Percentiles rank a stretch among this genome's conserved stretches.
phyloP scores from a whole-genome alignment of 2,113 vertebrate genomes.

The Albula glossodonta region DNA sequence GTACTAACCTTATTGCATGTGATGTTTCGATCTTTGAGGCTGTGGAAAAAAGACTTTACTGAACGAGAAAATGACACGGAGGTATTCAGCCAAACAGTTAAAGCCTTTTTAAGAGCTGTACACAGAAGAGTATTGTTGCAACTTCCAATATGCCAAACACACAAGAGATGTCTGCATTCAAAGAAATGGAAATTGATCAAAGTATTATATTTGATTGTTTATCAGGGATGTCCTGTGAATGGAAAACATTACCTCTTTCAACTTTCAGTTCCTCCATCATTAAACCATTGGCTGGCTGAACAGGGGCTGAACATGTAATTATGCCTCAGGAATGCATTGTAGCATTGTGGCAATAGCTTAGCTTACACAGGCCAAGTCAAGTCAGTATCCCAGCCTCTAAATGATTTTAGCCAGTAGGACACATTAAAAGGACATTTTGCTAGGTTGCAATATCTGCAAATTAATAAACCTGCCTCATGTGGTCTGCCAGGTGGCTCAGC shows the following conservation, averaged over 20 bases:
- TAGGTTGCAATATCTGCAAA: neutral
- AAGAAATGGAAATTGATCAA: neutral
- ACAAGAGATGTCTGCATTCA: too few species aligned
- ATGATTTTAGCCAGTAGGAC: neutral
- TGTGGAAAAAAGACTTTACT: too few species aligned
- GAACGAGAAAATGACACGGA: too few species aligned
- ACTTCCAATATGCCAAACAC: too few species aligned
- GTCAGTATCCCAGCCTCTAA: neutral
- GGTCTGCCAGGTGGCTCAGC: neutral
- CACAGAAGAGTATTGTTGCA: too few species aligned
- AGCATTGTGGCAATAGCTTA: neutral
- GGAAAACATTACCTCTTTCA: conserved; percentile 10
- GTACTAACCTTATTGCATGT: too few species aligned
- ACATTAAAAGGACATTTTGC: neutral
- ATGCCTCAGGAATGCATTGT: neutral
- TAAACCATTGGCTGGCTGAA: conserved; percentile 11
- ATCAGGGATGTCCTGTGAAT: conserved; percentile 20
- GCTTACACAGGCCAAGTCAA: neutral
- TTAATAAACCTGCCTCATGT: neutral
- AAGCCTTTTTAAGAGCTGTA: too few species aligned
- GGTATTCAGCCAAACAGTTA: too few species aligned
- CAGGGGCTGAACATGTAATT: conserved; percentile 2
- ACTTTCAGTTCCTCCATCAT: conserved; percentile 33
- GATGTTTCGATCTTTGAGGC: too few species aligned
- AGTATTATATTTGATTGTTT: neutral